phyloP scores from a whole-genome alignment of 2,797 vertebrate genomes.

The Channallabes apus region DNA sequence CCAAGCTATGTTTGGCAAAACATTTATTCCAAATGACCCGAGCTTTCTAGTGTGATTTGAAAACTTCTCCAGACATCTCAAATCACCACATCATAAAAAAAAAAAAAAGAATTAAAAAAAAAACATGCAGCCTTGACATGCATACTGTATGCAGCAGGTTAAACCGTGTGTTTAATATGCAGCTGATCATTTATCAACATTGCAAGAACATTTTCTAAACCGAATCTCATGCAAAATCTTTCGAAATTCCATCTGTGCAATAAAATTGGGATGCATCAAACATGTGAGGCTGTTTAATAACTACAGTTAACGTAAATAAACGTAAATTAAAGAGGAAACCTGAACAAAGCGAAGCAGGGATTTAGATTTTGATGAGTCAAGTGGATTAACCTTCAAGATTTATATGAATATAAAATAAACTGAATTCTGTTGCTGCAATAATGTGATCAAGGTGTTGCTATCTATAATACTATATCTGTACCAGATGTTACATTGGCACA shows the following conservation, averaged over 20 bases:
- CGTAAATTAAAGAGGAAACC: not conserved
- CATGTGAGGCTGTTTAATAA: not conserved
- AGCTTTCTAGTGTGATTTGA: conserved; percentile 15
- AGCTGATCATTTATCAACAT: conserved; percentile 18
- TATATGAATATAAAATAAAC: not conserved
- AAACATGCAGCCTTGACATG: not conserved
- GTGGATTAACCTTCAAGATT: not conserved
- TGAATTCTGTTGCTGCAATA: not conserved
- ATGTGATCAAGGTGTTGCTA: not conserved
- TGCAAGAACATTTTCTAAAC: not conserved
- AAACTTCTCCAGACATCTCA: conserved; percentile 22
- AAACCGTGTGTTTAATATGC: not conserved
- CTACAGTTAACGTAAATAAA: not conserved
- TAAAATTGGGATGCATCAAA: no score
- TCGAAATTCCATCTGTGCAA: not conserved
- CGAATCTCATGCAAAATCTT: not conserved
- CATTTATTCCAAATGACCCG: conserved; percentile 21
- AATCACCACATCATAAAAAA: conserved; percentile 24
- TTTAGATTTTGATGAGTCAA: not conserved
- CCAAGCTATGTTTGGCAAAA: conserved; percentile 20
- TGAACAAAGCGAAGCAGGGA: not conserved
- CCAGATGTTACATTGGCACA: not conserved
- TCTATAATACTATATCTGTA: not conserved
- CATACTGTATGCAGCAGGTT: not conserved
- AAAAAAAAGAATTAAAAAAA: not conserved